Evolutionary conservation across 1,140 invertebrate species (phyloP).

Genomic region (Zophobas atratus): DNA sequence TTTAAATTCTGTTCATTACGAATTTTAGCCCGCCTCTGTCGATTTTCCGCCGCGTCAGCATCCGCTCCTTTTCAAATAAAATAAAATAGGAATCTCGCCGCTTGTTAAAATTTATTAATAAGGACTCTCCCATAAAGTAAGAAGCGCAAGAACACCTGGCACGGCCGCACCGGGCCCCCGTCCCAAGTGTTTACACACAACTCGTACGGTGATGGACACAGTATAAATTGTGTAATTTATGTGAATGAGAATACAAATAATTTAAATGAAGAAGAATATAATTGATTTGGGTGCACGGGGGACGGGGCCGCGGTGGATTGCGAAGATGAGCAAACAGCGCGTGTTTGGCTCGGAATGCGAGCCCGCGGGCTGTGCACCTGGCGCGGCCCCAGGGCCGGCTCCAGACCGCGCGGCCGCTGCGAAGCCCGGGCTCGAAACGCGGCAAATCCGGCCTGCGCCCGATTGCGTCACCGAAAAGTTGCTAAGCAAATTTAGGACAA

Average conservation of each 20-base stretch:
- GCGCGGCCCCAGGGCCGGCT: constrained; percentile 6
- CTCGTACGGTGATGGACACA: constrained; percentile 38
- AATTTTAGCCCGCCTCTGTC: too few relatives aligned
- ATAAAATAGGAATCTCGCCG: not conserved
- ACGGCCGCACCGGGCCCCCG: constrained; percentile 15
- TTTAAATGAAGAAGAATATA: constrained; percentile 29
- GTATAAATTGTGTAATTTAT: constrained; percentile 43
- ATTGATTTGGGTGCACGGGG: constrained; percentile 31
- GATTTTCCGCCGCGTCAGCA: not conserved
- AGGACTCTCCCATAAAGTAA: constrained; percentile 15
- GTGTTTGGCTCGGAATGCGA: constrained; percentile 64
- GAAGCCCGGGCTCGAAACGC: too few relatives aligned
- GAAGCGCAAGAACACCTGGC: constrained; percentile 16
- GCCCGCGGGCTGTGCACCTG: constrained; percentile 63
- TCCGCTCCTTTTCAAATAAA: not conserved
- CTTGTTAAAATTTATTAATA: constrained; percentile 30
- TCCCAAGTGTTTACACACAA: constrained; percentile 29
- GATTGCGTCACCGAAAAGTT: too few relatives aligned
- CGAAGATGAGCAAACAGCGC: constrained; percentile 63
- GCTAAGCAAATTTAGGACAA: too few relatives aligned
- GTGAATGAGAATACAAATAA: constrained; percentile 41
- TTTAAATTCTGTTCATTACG: too few relatives aligned
- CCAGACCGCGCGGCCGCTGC: too few relatives aligned
- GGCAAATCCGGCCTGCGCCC: too few relatives aligned
- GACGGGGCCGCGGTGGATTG: constrained; percentile 45